A percentile compares a stretch with the other conserved stretches of the same genome.
These are phyloP conservation scores for Hyles vespertilio DNA, from an alignment of 1,140 invertebrate species.

Conservation along the genomic window DNA sequence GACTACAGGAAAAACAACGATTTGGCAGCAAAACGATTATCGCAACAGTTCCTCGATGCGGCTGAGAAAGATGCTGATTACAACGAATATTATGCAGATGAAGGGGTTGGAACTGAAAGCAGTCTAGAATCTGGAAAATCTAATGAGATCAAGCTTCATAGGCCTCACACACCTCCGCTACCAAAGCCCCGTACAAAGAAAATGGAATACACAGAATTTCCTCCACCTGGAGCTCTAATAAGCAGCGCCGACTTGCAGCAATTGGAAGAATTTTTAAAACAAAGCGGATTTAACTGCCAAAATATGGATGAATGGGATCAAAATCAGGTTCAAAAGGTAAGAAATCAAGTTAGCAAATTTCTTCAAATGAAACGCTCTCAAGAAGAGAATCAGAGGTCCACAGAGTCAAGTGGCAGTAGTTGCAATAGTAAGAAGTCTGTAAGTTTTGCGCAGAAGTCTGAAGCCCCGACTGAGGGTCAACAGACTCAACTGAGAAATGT, in stretches of 20 bases:
- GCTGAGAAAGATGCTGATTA: slow-evolving; percentile 73
- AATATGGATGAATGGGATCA: slow-evolving; percentile 81
- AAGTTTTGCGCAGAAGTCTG: slow-evolving; percentile 72
- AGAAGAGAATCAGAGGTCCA: slow-evolving; percentile 79
- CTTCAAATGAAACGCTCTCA: slow-evolving; percentile 80
- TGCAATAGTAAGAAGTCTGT: slow-evolving; percentile 78
- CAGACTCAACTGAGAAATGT: slow-evolving; percentile 48
- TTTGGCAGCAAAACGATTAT: slow-evolving; percentile 72
- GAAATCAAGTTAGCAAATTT: slow-evolving; percentile 82
- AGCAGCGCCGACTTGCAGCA: slow-evolving; percentile 81
- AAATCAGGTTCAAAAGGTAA: slow-evolving; percentile 80
- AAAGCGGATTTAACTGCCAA: slow-evolving; percentile 81
- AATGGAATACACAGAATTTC: slow-evolving; percentile 68
- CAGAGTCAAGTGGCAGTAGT: slow-evolving; percentile 83
- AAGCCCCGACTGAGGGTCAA: slow-evolving; percentile 47
- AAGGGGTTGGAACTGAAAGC: slow-evolving; percentile 72
- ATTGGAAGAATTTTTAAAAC: slow-evolving; percentile 84
- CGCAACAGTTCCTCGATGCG: slow-evolving; percentile 72
- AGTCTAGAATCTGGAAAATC: slow-evolving; percentile 75
- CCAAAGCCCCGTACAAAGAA: slow-evolving; percentile 65
- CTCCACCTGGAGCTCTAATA: slow-evolving; percentile 69
- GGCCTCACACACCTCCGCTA: slow-evolving; percentile 73
- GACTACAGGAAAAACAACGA: slow-evolving; percentile 80
- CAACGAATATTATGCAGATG: slow-evolving; percentile 71
- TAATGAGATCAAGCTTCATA: slow-evolving; percentile 71